These are phyloP conservation scores for Lampris incognitus DNA, from an alignment of 2,113 vertebrate genomes.

Conservation along the genomic window DNA sequence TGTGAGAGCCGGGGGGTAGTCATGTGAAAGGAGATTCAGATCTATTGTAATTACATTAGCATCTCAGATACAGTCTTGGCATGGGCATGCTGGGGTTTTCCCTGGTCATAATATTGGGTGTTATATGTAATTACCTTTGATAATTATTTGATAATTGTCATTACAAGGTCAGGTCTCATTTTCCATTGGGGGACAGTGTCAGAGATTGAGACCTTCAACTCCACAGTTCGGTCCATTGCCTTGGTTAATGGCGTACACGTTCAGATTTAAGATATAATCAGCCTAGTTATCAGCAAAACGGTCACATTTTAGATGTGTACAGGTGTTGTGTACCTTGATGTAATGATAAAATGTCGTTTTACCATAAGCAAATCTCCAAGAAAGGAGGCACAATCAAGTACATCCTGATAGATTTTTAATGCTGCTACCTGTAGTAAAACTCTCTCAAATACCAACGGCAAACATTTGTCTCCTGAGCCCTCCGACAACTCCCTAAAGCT, in stretches of 20 bases:
- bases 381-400: too few species aligned
- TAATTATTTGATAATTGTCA: not conserved
- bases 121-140: not conserved
- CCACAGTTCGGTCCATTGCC: not conserved
- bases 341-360: too few species aligned
- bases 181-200: not conserved
- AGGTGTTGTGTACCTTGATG: not conserved
- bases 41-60: constrained; percentile 13
- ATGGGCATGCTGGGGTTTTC: not conserved
- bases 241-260: not conserved
- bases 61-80: not conserved
- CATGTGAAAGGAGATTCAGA: constrained; percentile 2
- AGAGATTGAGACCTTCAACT: not conserved
- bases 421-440: too few species aligned
- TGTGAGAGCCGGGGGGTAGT: not conserved
- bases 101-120: not conserved
- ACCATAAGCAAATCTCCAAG: too few species aligned
- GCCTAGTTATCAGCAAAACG: too few species aligned
- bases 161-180: not conserved
- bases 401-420: too few species aligned
- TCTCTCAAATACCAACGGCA: too few species aligned
- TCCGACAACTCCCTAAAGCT: too few species aligned
- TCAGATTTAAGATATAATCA: not conserved
- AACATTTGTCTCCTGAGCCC: too few species aligned
- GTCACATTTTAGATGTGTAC: not conserved